Evolutionary conservation across 2,113 vertebrate genomes (phyloP).

Genomic region (Chaetura pelagica): DNA sequence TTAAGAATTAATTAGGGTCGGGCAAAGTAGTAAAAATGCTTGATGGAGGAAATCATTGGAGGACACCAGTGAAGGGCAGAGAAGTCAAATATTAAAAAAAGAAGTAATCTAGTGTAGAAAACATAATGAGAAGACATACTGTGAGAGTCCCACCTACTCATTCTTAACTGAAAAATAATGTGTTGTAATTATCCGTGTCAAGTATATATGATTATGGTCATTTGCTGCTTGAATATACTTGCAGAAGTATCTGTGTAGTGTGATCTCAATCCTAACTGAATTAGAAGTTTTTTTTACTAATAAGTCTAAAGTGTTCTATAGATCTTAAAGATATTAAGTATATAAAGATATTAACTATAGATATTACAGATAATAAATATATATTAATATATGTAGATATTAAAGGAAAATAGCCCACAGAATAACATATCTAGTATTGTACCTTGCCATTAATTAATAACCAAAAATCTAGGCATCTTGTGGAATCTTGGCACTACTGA

Average conservation of each 20-base stretch:
- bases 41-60: constrained; percentile 6
- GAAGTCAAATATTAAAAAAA: constrained; percentile 3
- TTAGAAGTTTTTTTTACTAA: not conserved
- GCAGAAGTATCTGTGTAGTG: not conserved
- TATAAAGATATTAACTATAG: too few relatives aligned
- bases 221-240: not conserved
- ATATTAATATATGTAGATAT: too few relatives aligned
- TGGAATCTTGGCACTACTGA: not conserved
- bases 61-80: constrained; percentile 19
- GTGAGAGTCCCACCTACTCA: not conserved
- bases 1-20: constrained; percentile 49
- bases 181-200: not conserved
- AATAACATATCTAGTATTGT: not conserved
- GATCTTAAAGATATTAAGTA: too few relatives aligned
- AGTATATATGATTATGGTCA: not conserved
- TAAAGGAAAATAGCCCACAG: not conserved
- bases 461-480: not conserved
- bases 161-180: not conserved
- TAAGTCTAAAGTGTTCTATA: not conserved
- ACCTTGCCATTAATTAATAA: not conserved
- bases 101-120: not conserved
- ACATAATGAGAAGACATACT: not conserved
- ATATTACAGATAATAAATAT: too few relatives aligned
- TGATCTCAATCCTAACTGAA: not conserved
- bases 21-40: not conserved